These are phyloP conservation scores for Therioaphis trifolii DNA, from an alignment of 2,888 invertebrate genomes.

Conservation along the genomic window DNA sequence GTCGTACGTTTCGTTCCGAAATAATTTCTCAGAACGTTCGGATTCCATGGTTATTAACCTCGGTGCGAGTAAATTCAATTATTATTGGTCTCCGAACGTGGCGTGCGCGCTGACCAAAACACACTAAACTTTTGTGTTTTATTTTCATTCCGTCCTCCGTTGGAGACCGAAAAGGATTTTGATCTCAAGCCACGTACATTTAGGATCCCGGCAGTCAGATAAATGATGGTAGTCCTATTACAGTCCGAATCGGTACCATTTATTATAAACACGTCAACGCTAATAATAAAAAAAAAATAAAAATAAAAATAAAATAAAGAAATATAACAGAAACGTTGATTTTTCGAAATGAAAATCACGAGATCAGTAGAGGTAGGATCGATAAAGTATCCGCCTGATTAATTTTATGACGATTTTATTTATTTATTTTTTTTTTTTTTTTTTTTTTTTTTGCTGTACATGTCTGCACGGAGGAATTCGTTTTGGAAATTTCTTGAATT, in stretches of 20 bases:
- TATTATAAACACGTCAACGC: constrained; percentile 52
- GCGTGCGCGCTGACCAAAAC: neutral
- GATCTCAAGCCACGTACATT: constrained; percentile 10
- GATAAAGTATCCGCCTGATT: too few species aligned
- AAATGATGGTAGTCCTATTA: constrained; percentile 36
- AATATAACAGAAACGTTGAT: neutral
- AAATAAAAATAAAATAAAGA: neutral
- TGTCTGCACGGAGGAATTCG: neutral
- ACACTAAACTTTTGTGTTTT: constrained; percentile 6
- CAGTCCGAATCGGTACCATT: constrained; percentile 18
- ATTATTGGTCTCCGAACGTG: neutral
- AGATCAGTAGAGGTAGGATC: neutral
- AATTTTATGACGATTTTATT: too few species aligned
- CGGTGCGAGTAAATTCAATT: neutral
- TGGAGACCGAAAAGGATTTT: constrained; percentile 2
- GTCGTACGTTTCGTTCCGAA: neutral
- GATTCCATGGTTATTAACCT: neutral
- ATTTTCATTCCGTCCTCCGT: neutral
- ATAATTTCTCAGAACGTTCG: neutral
- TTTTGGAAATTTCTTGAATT: neutral
- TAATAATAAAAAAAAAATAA: neutral
- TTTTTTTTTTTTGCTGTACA: too few species aligned
- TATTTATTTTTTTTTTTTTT: too few species aligned
- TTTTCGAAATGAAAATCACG: neutral
- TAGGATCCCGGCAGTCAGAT: constrained; percentile 2